Conservation (phyloP, 35 echinoderm and acorn worm genomes). For the Stichopus chloronotus region DNA sequence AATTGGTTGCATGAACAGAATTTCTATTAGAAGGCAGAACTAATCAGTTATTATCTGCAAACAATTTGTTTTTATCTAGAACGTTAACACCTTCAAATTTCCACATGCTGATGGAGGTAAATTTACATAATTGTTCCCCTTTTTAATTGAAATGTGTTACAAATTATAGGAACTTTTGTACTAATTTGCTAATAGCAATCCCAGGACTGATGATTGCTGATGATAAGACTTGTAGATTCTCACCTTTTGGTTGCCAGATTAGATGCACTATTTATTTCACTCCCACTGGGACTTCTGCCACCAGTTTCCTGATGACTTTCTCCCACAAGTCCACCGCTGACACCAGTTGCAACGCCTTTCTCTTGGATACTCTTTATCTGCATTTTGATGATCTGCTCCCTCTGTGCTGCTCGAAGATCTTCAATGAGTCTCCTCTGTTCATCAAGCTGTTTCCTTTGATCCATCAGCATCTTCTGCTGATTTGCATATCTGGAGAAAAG, state of each 20-base stretch:
- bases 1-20: too few species aligned
- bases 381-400: slow-evolving; percentile 70
- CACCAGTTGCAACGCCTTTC: background rate
- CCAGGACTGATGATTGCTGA: too few species aligned
- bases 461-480: slow-evolving; percentile 84
- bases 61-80: too few species aligned
- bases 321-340: background rate
- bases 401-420: slow-evolving; percentile 74
- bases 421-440: slow-evolving; percentile 88
- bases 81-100: too few species aligned
- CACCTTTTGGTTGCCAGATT: slow-evolving; percentile 16
- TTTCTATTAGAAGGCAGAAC: too few species aligned
- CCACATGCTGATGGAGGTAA: too few species aligned
- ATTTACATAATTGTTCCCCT: too few species aligned
- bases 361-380: slow-evolving; percentile 54
- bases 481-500: slow-evolving; percentile 75
- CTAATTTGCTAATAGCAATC: too few species aligned
- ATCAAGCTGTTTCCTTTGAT: slow-evolving; percentile 84
- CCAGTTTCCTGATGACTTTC: background rate
- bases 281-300: background rate
- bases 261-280: background rate
- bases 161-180: too few species aligned
- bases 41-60: too few species aligned
- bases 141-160: too few species aligned
- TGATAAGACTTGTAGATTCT: background rate